Evolutionary conservation across 2,888 invertebrate species (phyloP), one percentile per base, ranked within the genome.

Genomic region (Drosophila histrio): DNA sequence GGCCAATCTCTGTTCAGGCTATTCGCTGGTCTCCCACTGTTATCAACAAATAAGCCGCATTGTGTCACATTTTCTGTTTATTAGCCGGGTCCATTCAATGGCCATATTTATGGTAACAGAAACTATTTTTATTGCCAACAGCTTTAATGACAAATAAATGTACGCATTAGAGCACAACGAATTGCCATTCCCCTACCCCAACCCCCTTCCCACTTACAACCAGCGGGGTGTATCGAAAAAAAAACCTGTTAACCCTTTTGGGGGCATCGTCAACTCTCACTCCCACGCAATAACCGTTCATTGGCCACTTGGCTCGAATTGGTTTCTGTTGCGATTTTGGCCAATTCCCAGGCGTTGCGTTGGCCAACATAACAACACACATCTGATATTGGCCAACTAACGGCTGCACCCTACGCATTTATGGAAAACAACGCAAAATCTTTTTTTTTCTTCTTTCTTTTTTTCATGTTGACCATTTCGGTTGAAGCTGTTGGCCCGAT

Each of bases 41-140:
- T 80, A 80, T 79, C 80, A 86, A 77, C 67, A 83, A 80, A 80
- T 79, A 79, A 64, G 72, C 68, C 85, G 85, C 85, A 86, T 82
- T 82, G 82, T 82, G 82, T 87, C 79, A 87, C 82, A 83, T 74
- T 86, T 70, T 68, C 52, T 61, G 83, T 64, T 70, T 82, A 71
- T 78, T 74, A 64, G 71, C 70, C 78, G 39, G 44, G 49, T 36
- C 58, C 19, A 54, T 38, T 49, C 58, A 62, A 46, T 30, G 52
- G 36, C 60, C 46, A 77, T 79, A 81, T 79, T 81, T 76, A 79
- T 82, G 79, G 62, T 67, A 77, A 77, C 72, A 30, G 58, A 81
- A 71, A 76, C 68, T 64, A 71, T 73, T 82, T 82, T 66, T 72
- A 70, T 76, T 66, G 59, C 70, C 66, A 28, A 70, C 73, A 57